Conservation (phyloP, 2,797 vertebrate species). For the Calcarius lapponicus region DNA sequence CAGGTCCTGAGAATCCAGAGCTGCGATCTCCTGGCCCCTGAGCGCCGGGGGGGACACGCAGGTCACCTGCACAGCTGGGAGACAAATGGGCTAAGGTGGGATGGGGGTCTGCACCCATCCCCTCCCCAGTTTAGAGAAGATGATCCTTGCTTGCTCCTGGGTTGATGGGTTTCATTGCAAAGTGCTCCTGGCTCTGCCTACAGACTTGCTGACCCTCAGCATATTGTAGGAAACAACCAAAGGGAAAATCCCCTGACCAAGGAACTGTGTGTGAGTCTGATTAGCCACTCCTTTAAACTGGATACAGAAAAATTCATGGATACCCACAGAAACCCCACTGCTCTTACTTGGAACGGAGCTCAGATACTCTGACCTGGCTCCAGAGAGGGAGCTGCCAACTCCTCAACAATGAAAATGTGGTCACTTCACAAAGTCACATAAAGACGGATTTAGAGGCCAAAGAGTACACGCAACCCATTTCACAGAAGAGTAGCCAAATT, state of each 20-base stretch:
- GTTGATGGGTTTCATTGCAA: not conserved
- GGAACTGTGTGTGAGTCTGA: not conserved
- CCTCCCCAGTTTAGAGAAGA: not conserved
- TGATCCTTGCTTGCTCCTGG: accelerated
- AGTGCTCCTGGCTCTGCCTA: not conserved
- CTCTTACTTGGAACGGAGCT: not conserved
- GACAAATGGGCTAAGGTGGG: not conserved
- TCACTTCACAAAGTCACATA: not conserved
- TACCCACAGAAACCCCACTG: not conserved
- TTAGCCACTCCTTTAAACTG: not conserved
- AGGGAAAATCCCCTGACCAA: not conserved
- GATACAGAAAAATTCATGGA: not conserved
- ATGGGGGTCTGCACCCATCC: accelerated
- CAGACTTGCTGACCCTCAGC: not conserved
- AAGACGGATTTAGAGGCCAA: not conserved
- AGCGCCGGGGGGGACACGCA: not conserved
- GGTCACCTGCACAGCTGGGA: conserved; percentile 45
- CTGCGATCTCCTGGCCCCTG: not conserved
- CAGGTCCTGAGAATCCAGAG: conserved; percentile 22
- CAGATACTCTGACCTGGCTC: not conserved
- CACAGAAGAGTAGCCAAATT: not conserved
- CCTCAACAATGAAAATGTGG: not conserved
- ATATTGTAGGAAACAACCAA: not conserved
- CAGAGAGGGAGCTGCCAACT: not conserved
- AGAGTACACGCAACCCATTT: not conserved